Evolutionary conservation across 2,113 vertebrate genomes (phyloP), one percentile per base, ranked within the genome.

Genomic region (Fukomys damarensis): DNA sequence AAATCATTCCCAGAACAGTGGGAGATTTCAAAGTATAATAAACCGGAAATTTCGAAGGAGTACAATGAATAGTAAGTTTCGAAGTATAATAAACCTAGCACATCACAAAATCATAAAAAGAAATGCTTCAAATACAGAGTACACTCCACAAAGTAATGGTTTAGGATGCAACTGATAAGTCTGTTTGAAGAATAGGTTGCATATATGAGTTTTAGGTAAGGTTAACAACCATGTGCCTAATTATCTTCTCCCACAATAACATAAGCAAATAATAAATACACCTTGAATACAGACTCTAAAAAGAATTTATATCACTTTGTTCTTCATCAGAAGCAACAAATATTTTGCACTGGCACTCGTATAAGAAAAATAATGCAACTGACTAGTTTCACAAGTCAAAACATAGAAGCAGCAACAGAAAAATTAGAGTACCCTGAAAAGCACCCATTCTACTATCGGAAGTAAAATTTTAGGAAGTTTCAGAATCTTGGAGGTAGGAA

Each of bases 221-320:
- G 35, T 95, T 94, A 94, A 89, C 10, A 96, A 86, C 41, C 20
- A 80, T 22, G 79, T 32, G 22, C 22, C 12, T 80, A 95, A 63
- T 89, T 93, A 86, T 58, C 19, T 95, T 80, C 17, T 80, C 70
- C 41, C 81, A 86, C 95, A 74, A 72, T 89, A 89, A 95, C 35
- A 85, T 11, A 91, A 83, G 41, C 91, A 95, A 96, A 93, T 89
- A 93, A 94, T 77, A 87, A 87, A 83, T 81, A 81, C 88, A 59
- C 3, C 7, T 17, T 52, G 19, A 86, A 61, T 88, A 89, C 2
- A 84, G 8, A 72, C 8, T 28, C 28, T 83, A 68, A 56, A 76
- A 86, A 46, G 16, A 82, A 88, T 84, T 88, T 80, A 22, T 68
- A 59, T 35, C 66, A 41, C 46, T 94, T 93, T 91, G 12, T 35